Conservation (phyloP, 2,113 vertebrate species). For the Epinephelus cyanopodus region DNA sequence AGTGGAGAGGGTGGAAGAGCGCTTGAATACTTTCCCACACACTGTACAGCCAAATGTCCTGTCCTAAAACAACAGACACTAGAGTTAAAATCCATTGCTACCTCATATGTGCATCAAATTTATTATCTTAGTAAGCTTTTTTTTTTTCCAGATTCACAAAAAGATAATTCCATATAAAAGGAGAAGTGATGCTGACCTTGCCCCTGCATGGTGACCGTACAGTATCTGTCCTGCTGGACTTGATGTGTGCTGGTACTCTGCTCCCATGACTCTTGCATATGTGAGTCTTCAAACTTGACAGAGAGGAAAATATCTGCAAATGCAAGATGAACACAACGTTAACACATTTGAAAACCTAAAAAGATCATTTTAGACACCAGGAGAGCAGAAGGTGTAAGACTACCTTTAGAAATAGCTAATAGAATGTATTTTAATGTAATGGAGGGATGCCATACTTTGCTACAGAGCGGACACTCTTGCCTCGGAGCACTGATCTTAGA, state of each 20-base stretch:
- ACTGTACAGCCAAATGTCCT: constrained; percentile 78
- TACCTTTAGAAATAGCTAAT: background rate
- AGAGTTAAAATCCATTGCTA: background rate
- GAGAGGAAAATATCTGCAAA: constrained; percentile 72
- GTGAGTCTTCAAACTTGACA: constrained; percentile 70
- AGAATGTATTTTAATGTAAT: background rate
- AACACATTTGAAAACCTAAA: background rate
- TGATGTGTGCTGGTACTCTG: constrained; percentile 32
- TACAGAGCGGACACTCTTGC: constrained; percentile 72
- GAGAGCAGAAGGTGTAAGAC: background rate
- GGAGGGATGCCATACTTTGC: constrained; percentile 65
- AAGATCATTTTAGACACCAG: background rate
- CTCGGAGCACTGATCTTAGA: constrained; percentile 36
- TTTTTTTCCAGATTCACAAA: background rate
- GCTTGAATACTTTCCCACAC: constrained; percentile 84
- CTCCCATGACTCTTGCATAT: constrained; percentile 59
- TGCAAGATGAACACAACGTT: background rate
- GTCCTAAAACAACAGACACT: constrained; percentile 58
- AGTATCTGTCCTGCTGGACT: constrained; percentile 25
- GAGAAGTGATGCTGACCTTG: constrained; percentile 66
- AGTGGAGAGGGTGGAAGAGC: constrained; percentile 84
- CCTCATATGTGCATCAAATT: background rate
- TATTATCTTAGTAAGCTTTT: background rate
- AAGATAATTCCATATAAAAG: background rate
- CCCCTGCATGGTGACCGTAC: constrained; percentile 35